Evolutionary conservation across 2,888 invertebrate species (phyloP).

Genomic region (Dolichomitus sp.): DNA sequence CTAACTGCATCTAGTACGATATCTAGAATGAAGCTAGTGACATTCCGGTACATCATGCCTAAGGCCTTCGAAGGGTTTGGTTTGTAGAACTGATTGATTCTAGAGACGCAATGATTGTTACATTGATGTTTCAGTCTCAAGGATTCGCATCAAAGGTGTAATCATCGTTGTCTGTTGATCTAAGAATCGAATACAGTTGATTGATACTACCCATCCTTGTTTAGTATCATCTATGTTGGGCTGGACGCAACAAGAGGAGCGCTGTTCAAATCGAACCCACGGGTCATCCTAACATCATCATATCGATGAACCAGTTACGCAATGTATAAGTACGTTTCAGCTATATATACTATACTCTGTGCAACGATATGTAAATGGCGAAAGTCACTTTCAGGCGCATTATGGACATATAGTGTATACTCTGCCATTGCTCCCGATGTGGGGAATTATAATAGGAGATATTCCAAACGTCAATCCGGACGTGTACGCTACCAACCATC

Average conservation of each 20-base stretch:
- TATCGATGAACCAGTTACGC: too few relatives aligned
- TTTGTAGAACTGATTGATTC: background rate
- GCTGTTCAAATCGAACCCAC: too few relatives aligned
- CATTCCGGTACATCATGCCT: background rate
- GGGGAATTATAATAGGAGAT: background rate
- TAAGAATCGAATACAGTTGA: too few relatives aligned
- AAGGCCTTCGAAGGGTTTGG: background rate
- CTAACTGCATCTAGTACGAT: background rate
- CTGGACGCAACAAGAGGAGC: too few relatives aligned
- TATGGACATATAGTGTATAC: too few relatives aligned
- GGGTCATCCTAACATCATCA: too few relatives aligned
- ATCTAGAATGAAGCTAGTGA: background rate
- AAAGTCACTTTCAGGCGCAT: too few relatives aligned
- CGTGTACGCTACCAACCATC: background rate
- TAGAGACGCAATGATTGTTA: background rate
- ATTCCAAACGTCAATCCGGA: constrained; percentile 15
- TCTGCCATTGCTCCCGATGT: too few relatives aligned
- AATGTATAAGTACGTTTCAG: too few relatives aligned
- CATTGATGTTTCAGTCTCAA: background rate
- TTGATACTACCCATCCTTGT: too few relatives aligned
- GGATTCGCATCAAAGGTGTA: background rate
- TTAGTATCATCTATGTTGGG: background rate
- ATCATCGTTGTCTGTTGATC: constrained; percentile 20
- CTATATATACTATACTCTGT: too few relatives aligned
- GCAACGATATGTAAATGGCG: too few relatives aligned